These are phyloP conservation scores for Siniperca chuatsi DNA, from an alignment of 2,113 vertebrate genomes.

Conservation along the genomic window DNA sequence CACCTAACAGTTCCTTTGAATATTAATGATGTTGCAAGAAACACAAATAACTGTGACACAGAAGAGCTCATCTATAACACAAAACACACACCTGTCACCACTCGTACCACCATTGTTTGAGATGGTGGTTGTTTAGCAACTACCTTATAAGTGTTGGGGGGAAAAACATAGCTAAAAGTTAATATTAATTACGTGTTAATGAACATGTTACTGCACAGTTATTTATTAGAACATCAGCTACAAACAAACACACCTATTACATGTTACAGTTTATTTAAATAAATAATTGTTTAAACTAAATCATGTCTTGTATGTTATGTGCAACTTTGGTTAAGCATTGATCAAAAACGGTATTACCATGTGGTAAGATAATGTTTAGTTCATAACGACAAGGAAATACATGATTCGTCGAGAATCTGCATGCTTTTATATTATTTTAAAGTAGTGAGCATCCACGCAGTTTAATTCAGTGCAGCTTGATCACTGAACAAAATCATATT, in stretches of 20 bases:
- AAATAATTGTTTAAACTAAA: neutral
- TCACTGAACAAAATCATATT: neutral
- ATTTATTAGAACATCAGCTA: neutral
- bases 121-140: neutral
- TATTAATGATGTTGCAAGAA: constrained; percentile 30
- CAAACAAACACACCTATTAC: neutral
- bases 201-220: constrained; percentile 1
- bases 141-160: neutral
- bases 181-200: neutral
- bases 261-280: neutral
- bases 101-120: neutral
- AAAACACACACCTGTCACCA: constrained; percentile 8
- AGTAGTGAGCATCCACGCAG: neutral
- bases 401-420: neutral
- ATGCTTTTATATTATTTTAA: neutral
- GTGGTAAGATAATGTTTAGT: neutral
- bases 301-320: neutral
- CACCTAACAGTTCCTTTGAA: constrained; percentile 12
- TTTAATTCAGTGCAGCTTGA: neutral
- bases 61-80: constrained; percentile 8
- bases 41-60: constrained; percentile 12
- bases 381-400: neutral
- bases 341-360: neutral
- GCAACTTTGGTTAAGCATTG: neutral
- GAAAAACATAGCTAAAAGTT: neutral